These are phyloP conservation scores for Calephelis perditalis DNA, from an alignment of 2,888 invertebrate genomes.

Conservation along the genomic window DNA sequence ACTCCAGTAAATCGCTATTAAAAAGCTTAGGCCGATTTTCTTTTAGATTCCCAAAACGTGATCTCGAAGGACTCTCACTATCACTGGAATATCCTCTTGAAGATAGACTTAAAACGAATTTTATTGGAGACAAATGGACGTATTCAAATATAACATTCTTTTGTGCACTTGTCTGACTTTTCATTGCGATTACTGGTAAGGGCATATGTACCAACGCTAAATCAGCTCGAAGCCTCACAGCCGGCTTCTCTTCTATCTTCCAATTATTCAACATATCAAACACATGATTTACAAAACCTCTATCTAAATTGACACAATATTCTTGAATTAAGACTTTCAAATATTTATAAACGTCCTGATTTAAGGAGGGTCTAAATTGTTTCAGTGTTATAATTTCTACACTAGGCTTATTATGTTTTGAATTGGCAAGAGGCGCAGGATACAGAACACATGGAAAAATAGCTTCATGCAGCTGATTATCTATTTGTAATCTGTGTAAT, in stretches of 20 bases:
- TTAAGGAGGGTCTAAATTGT: slow-evolving; percentile 63
- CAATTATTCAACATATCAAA: slow-evolving; percentile 80
- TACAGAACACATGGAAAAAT: slow-evolving; percentile 83
- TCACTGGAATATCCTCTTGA: slow-evolving; percentile 63
- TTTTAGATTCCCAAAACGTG: slow-evolving; percentile 52
- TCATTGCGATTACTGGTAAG: slow-evolving; percentile 64
- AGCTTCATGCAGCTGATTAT: slow-evolving; percentile 85
- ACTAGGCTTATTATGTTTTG: slow-evolving; percentile 72
- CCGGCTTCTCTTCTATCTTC: slow-evolving; percentile 77
- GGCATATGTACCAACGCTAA: slow-evolving; percentile 79
- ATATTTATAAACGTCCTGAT: slow-evolving; percentile 79
- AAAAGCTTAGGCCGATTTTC: slow-evolving; percentile 71
- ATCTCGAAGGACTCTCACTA: slow-evolving; percentile 45
- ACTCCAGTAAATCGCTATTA: slow-evolving; percentile 79
- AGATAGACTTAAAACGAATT: slow-evolving; percentile 80
- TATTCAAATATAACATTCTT: slow-evolving; percentile 73
- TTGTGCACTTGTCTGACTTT: slow-evolving; percentile 53
- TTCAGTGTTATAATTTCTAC: slow-evolving; percentile 78
- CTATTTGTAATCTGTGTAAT: slow-evolving; percentile 83
- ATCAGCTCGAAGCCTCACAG: slow-evolving; percentile 75
- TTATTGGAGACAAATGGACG: slow-evolving; percentile 78
- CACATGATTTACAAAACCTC: slow-evolving; percentile 81
- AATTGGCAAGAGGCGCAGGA: slow-evolving; percentile 76
- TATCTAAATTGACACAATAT: slow-evolving; percentile 83
- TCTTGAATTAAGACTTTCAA: slow-evolving; percentile 82